Evolutionary conservation across 2,113 vertebrate genomes (phyloP), one percentile per base, ranked within the genome.

Genomic region (Lathamus discolor): DNA sequence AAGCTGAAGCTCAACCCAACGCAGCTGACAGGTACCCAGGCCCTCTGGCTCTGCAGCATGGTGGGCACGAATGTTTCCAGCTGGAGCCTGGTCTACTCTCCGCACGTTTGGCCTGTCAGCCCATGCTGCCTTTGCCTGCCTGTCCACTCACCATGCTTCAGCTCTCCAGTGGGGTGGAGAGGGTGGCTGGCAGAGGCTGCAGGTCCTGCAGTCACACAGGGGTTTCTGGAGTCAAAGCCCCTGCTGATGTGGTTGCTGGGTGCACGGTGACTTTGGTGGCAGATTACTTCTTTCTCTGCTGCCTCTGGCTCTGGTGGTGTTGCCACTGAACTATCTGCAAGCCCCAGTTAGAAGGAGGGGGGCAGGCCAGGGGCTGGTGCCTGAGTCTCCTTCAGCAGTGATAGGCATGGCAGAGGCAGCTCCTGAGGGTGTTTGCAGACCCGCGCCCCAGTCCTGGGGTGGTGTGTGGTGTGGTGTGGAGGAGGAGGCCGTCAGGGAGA

Each of bases 311-410:
- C 43, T 48, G 43, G 17, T 25, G 39, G 15, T 20, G 22, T 19
- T 79, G 79, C 43, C 5, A 2, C 29, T 29, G 46, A 61, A 12
- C 52, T 48, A 43, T 17, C 31, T 63, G 57, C 13, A 33, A 57
- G 61, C 46, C 6, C 5, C 4, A 3, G 33, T 3, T 12, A 39
- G 37, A 59, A 23, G 37, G 41, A 55, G 54, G 8, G 13, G 14
- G 11, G 11, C 31, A n/a, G 33, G 54, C 61, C 18, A 4, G 23
- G 46, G 35, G 20, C 39, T 81, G 44, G 13, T 80, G 73, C 28
- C 20, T 1, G 1, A 2, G 1, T 35, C 48, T 67, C 46, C 41
- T 70, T 78, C 68, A 31, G n/a, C 39, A 29, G 13, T 0, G 0
- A 20, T 29, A 20, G 22, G 39, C 24, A 1, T 7, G 31, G 39